Evolutionary conservation across 2,797 vertebrate genomes (phyloP).

Genomic region (Okamejei kenojei): DNA sequence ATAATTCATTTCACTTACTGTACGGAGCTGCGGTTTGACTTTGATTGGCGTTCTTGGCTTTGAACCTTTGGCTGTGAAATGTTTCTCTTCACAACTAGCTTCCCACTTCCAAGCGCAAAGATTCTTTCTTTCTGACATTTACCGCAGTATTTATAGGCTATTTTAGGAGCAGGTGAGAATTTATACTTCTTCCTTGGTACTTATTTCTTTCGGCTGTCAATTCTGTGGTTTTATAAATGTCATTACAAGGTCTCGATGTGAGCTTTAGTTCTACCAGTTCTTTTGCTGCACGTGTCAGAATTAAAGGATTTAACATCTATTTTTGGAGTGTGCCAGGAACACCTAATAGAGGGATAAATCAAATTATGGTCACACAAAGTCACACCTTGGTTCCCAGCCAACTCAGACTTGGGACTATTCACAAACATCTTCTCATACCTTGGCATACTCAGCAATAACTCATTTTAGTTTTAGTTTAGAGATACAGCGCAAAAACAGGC

Average conservation of each 20-base stretch:
- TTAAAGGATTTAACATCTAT: not conserved
- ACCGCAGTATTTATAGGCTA: not conserved
- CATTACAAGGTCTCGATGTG: not conserved
- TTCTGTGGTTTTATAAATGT: not conserved
- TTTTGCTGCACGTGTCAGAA: not conserved
- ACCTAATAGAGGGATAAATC: not conserved
- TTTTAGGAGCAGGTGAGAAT: not conserved
- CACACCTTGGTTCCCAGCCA: not conserved
- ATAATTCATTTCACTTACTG: not conserved
- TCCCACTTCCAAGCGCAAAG: not conserved
- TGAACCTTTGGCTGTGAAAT: slow-evolving; percentile 5
- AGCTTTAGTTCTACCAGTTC: not conserved
- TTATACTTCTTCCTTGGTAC: not conserved
- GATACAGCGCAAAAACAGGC: no score
- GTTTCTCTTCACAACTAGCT: not conserved
- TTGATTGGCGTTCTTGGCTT: slow-evolving; percentile 10
- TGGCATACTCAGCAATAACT: not conserved
- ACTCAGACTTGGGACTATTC: not conserved
- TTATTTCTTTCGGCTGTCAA: not conserved
- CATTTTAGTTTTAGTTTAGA: no score
- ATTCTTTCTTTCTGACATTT: slow-evolving; percentile 1
- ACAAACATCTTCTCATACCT: not conserved
- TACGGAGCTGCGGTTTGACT: not conserved
- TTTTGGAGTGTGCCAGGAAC: no score
- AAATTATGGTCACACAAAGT: not conserved